Evolutionary conservation across 2,888 invertebrate species (phyloP).

Genomic region (Ernsta delagoae): DNA sequence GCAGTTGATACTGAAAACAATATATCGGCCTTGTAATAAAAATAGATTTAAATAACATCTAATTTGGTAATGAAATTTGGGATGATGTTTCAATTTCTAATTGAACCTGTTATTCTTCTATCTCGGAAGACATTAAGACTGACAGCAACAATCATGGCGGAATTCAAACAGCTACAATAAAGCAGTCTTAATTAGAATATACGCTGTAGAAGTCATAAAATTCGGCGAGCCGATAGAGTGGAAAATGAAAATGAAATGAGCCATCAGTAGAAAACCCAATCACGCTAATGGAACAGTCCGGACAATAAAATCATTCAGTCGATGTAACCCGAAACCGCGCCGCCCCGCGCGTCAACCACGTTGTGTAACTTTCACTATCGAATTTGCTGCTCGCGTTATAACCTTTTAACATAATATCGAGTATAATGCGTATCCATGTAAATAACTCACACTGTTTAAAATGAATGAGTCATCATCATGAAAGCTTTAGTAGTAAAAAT

Average conservation of each 20-base stretch:
- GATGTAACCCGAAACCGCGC: constrained; percentile 41
- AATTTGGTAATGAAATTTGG: neutral
- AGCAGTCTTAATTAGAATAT: constrained; percentile 13
- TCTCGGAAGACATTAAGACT: neutral
- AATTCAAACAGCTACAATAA: constrained; percentile 1
- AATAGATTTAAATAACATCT: neutral
- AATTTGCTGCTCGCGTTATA: no score
- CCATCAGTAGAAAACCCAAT: constrained; percentile 43
- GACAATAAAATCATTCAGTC: constrained; percentile 48
- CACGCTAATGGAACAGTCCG: constrained; percentile 46
- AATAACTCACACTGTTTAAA: no score
- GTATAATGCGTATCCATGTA: no score
- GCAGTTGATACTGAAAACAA: no score
- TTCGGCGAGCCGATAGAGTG: constrained; percentile 36
- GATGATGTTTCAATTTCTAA: neutral
- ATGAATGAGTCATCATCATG: no score
- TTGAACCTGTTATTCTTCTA: neutral
- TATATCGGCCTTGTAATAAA: no score
- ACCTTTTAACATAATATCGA: no score
- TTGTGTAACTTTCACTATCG: constrained; percentile 24
- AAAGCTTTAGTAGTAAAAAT: no score
- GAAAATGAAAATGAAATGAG: constrained; percentile 49
- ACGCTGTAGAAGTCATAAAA: constrained; percentile 31
- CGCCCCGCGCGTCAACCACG: constrained; percentile 34
- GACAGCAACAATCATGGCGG: neutral